A percentile compares a stretch with the other conserved stretches of the same genome.
Conservation (phyloP, 2,113 vertebrate genomes). For the Aviceda subcristata region DNA sequence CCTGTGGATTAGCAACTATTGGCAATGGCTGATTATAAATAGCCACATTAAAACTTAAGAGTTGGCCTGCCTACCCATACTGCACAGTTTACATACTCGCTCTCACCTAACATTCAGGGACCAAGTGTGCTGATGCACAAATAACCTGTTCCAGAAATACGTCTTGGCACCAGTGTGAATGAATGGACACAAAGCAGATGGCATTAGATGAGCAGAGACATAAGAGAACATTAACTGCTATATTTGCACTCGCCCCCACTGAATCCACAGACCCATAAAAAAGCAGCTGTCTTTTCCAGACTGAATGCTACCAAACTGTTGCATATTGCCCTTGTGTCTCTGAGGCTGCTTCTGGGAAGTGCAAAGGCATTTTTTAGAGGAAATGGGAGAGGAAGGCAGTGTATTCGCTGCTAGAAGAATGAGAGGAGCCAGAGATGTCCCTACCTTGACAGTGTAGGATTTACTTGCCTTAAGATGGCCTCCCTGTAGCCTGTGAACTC, state of each 20-base stretch:
- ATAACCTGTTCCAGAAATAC: constrained; percentile 9
- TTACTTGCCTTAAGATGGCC: background rate
- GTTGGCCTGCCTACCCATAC: background rate
- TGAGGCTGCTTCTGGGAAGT: background rate
- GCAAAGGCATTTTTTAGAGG: background rate
- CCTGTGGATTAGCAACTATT: background rate
- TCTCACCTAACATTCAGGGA: background rate
- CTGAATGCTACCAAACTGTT: background rate
- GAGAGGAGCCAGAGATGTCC: background rate
- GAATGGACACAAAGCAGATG: constrained; percentile 40
- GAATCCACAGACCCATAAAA: constrained; percentile 38
- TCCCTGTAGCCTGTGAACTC: background rate
- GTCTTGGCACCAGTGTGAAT: constrained; percentile 12
- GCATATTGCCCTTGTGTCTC: background rate
- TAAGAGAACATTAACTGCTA: constrained; percentile 31
- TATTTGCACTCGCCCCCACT: constrained; percentile 13
- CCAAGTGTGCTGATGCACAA: background rate
- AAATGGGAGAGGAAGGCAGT: background rate
- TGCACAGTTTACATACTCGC: background rate
- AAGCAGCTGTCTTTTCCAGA: constrained; percentile 28
- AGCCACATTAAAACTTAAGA: background rate
- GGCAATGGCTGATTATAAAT: background rate
- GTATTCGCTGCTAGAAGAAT: background rate
- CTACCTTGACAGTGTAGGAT: background rate
- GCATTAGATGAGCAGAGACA: background rate